Conservation (phyloP, 1,140 invertebrate genomes). For the Saccostrea echinata region DNA sequence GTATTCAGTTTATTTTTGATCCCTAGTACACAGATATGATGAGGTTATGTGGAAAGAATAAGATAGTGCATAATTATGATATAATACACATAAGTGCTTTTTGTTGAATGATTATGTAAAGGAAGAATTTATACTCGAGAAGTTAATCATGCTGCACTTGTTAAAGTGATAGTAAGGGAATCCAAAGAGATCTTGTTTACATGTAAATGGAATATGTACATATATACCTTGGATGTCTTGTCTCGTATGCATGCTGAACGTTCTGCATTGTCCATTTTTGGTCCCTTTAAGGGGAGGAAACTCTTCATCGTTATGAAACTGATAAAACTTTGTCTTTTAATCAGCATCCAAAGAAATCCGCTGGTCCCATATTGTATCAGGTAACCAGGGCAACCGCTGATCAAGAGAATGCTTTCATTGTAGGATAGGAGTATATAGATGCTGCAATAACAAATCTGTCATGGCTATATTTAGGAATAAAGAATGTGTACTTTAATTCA, state of each 20-base stretch:
- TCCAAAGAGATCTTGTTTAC: neutral
- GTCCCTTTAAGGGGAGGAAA: neutral
- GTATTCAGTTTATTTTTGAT: neutral
- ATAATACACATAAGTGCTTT: neutral
- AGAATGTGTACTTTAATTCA: no score
- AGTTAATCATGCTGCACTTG: neutral
- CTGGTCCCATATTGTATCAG: conserved; percentile 71
- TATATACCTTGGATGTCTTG: neutral
- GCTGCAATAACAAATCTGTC: neutral
- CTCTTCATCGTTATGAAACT: conserved; percentile 48
- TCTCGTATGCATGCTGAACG: neutral
- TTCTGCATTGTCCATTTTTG: neutral
- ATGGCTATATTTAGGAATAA: no score
- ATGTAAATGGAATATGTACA: neutral
- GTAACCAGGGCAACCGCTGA: conserved; percentile 59
- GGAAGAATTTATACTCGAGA: neutral
- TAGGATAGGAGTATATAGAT: neutral
- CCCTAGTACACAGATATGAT: neutral
- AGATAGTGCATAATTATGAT: neutral
- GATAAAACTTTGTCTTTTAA: conserved; percentile 30
- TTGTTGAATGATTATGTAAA: neutral
- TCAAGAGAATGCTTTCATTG: conserved; percentile 27
- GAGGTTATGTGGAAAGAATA: neutral
- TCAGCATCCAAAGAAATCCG: conserved; percentile 57
- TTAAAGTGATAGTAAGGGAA: neutral